Base-by-base conservation (phyloP, 1,140 invertebrate species). In the Trichonephila clavipes region DNA sequence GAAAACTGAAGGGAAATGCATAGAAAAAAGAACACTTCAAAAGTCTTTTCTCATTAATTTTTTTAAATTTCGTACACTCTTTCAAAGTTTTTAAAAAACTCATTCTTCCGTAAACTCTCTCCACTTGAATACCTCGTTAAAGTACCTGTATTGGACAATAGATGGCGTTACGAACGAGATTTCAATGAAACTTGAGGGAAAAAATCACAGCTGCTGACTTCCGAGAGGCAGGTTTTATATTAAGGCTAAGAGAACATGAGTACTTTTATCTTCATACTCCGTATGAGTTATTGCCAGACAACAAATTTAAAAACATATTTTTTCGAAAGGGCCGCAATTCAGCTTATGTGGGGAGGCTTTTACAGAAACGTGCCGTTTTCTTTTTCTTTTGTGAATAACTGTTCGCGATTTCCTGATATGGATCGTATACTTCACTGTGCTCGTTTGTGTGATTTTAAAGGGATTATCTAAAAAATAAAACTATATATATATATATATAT, bases 241-340 rank as follows among this genome's bases (percentile, higher is more conserved):
- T 34, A 77, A 40, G 28, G 34, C 0, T 18, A 28, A 14, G 28
- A n/a, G 34, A 77, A 77, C 72, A 77, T 77, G 28, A 34, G 72
- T 77, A 18, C 28, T 77, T 77, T 77, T 77, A 77, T 77, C 72
- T 34, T 28, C 28, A 40, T 77, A 34, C 72, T 19, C 28, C 72
- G 10, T 34, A 34, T 77, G 34, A 77, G 34, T 77, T 77, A 77
- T 77, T 34, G 72, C 72, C 28, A 77, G 72, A 77, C 72, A 34
- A 77, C 72, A 77, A 77, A 77, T 77, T 77, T 77, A 77, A 77
- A 77, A 77, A 16, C 72, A 77, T 77, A 77, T 77, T 77, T 77
- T 77, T 77, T 77, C 34, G 72, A 77, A 77, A 51, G 16, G 72
- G 28, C 21, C 34, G 72, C 72, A 34, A 77, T 77, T 77, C 72